A percentile compares a stretch with the other conserved stretches of the same genome.
phyloP scores from a whole-genome alignment of 2,797 vertebrate species.

The Rhodeus uyekii region DNA sequence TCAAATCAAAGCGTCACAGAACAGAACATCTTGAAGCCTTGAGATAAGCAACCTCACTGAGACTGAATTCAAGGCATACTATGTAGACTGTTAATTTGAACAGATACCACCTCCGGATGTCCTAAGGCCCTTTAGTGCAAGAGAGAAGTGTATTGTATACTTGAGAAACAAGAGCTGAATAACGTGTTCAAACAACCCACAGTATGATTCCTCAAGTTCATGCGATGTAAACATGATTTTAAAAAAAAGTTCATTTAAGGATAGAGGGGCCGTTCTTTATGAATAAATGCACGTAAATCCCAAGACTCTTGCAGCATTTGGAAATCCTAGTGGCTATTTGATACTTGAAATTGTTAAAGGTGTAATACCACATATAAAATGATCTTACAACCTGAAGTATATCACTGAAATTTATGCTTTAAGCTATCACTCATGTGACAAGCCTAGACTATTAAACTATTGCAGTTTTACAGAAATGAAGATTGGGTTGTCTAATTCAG shows the following conservation, averaged over 20 bases:
- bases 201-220: neutral
- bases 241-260: neutral
- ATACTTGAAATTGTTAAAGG: neutral
- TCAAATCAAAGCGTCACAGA: conserved; percentile 18
- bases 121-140: neutral
- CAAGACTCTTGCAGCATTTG: neutral
- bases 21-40: neutral
- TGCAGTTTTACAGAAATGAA: neutral
- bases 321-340: neutral
- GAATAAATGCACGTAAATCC: neutral
- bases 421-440: neutral
- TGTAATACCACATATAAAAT: neutral
- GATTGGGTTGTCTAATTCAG: conserved; percentile 3
- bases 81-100: conserved; percentile 19
- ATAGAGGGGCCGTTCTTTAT: neutral
- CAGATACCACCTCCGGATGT: conserved; percentile 19
- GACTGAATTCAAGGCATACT: neutral
- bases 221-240: conserved; percentile 6
- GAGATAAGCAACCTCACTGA: neutral
- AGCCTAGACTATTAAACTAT: neutral
- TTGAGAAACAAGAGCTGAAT: conserved; percentile 24
- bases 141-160: neutral
- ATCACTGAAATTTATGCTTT: neutral
- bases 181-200: neutral
- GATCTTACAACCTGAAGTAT: neutral